Evolutionary conservation across 2,113 vertebrate genomes (phyloP), one percentile per base, ranked within the genome.

Genomic region (Etheostoma spectabile): DNA sequence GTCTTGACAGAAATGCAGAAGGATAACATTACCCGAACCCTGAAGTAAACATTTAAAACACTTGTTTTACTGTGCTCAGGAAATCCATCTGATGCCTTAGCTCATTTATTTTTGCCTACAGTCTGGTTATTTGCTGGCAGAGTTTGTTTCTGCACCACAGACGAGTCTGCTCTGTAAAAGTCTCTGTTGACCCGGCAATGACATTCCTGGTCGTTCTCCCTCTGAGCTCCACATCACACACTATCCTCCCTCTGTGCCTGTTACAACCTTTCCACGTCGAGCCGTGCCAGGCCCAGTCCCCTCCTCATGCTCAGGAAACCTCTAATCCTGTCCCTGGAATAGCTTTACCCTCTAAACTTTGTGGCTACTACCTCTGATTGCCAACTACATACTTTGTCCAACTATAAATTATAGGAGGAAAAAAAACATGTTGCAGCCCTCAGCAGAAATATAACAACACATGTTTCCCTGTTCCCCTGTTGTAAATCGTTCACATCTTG

Each of bases 281-380:
- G 19, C 74, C 16, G 10, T 60, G 70, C 83, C 86, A 77, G 65
- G 64, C 38, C 59, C 60, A 5, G 53, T 77, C 81, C 67, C 69
- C 70, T 62, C 68, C 21, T 67, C 35, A 16, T 61, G 15, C 71
- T 82, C 82, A 87, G 90, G 79, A 88, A 86, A 83, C 73, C 83
- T 89, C 79, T 86, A 87, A 87, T 90, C 82, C 84, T 63, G 82
- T 79, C n/a, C 1, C 85, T 75, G 87, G 80, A 83, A 84, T 69
- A 76, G 74, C 60, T 80, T 76, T 67, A 62, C 66, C 21, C 19
- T 81, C 65, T 61, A 74, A 77, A 82, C 69, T 80, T 74, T 74
- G 76, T 38, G 60, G 59, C 72, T 48, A 7, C 66, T 69, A 30
- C 38, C 69, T 65, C 61, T 57, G 33, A 64, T 24, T 87, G 64